Evolutionary conservation across 1,140 invertebrate species (phyloP).

Genomic region (Drosophila leontia): DNA sequence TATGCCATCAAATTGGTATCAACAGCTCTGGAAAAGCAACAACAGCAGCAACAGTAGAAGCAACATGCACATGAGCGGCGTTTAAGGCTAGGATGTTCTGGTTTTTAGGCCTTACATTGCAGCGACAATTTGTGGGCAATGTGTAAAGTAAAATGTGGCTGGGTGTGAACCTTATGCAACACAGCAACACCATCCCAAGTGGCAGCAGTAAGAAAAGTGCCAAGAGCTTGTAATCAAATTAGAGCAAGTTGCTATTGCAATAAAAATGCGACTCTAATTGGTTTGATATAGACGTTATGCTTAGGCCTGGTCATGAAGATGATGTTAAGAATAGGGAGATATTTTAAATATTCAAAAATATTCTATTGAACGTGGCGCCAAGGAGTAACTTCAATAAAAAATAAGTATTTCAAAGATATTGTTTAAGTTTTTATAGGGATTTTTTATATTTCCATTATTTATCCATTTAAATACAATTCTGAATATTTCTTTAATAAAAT

Average conservation of each 20-base stretch:
- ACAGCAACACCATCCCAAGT: conserved; percentile 21
- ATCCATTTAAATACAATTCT: neutral
- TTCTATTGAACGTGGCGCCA: too few relatives aligned
- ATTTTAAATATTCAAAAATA: neutral
- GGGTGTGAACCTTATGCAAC: conserved; percentile 78
- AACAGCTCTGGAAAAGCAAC: conserved; percentile 52
- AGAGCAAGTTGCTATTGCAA: conserved; percentile 57
- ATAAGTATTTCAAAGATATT: neutral
- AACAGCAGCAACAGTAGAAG: conserved; percentile 1
- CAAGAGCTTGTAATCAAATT: conserved; percentile 75
- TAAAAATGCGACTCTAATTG: conserved; percentile 51
- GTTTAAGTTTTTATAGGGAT: neutral
- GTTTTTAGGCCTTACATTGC: conserved; percentile 41
- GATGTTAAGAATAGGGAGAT: neutral
- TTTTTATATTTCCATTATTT: too few relatives aligned
- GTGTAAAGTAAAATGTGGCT: conserved; percentile 80
- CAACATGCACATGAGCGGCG: conserved; percentile 11
- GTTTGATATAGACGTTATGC: conserved; percentile 68
- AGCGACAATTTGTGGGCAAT: conserved; percentile 79
- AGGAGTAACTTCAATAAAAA: neutral
- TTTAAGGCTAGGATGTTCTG: conserved; percentile 36
- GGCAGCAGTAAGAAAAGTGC: conserved; percentile 20
- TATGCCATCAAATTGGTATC: conserved; percentile 85
- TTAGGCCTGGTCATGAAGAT: conserved; percentile 18
- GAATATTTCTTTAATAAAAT: neutral